Percentiles rank a stretch among this genome's conserved stretches.
Conservation (phyloP, 2,888 invertebrate genomes). For the Cerastis rubricosa region DNA sequence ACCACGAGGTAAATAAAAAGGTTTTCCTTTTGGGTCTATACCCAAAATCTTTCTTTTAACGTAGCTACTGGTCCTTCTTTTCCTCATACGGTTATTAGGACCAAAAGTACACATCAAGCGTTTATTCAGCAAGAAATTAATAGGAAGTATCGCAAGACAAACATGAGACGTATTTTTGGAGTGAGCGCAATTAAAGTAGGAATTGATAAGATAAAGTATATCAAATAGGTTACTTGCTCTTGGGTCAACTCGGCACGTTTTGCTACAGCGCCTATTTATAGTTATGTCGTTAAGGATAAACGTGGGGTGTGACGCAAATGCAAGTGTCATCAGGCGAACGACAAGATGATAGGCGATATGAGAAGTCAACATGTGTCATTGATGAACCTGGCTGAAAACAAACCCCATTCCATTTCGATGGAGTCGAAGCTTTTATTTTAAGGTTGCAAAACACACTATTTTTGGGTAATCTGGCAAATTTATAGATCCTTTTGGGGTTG, state of each 20-base stretch:
- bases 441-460: background rate
- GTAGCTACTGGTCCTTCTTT: background rate
- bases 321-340: constrained; percentile 12
- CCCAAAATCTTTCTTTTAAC: background rate
- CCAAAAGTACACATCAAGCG: constrained; percentile 14
- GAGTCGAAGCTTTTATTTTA: background rate
- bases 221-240: constrained; percentile 63
- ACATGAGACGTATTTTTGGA: constrained; percentile 48
- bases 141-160: constrained; percentile 30
- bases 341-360: constrained; percentile 7
- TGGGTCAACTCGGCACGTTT: constrained; percentile 48
- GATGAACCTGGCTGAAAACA: background rate
- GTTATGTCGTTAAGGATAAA: constrained; percentile 29
- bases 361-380: background rate
- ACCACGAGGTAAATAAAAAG: constrained; percentile 9
- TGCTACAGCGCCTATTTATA: constrained; percentile 38
- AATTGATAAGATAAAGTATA: constrained; percentile 58
- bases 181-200: constrained; percentile 43
- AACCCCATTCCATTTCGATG: background rate
- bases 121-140: constrained; percentile 21
- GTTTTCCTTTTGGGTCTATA: constrained; percentile 15
- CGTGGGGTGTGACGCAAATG: constrained; percentile 31
- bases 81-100: constrained; percentile 7
- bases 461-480: background rate
- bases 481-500: background rate